These are phyloP conservation scores for Melipona beecheii DNA, from an alignment of 2,888 invertebrate species.

Conservation along the genomic window DNA sequence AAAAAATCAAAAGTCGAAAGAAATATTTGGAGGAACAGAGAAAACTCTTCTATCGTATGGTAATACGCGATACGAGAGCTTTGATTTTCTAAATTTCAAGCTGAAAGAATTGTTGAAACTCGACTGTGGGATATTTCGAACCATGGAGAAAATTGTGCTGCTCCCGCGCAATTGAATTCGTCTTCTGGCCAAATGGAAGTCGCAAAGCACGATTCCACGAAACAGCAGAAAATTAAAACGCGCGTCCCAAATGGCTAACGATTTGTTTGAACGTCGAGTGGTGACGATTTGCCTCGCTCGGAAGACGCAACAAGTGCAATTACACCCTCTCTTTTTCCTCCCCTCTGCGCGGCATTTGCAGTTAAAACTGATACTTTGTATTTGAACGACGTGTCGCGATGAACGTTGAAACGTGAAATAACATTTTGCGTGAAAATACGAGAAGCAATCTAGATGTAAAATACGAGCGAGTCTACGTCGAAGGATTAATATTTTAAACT, in stretches of 20 bases:
- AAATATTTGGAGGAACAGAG: no score
- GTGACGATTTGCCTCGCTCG: constrained; percentile 11
- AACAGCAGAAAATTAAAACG: constrained; percentile 1
- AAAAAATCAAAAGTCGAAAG: no score
- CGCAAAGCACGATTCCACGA: not conserved
- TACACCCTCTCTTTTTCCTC: not conserved
- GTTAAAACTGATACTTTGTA: constrained; percentile 20
- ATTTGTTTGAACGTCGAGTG: constrained; percentile 19
- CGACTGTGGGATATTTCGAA: not conserved
- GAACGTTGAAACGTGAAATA: constrained; percentile 1
- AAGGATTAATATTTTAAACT: no score
- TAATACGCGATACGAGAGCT: no score
- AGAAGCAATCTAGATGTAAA: no score
- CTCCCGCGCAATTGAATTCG: not conserved
- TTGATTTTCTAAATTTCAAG: not conserved
- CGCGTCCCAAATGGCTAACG: not conserved
- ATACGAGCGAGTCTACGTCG: no score
- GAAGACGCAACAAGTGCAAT: constrained; percentile 46
- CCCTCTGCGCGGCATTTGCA: not conserved
- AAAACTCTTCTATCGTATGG: no score
- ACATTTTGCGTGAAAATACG: not conserved
- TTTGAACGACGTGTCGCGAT: not conserved
- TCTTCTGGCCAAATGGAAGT: not conserved
- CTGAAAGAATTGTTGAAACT: not conserved
- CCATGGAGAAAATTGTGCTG: no score